phyloP scores from a whole-genome alignment of 2,113 vertebrate genomes.

The Triplophysa rosa region DNA sequence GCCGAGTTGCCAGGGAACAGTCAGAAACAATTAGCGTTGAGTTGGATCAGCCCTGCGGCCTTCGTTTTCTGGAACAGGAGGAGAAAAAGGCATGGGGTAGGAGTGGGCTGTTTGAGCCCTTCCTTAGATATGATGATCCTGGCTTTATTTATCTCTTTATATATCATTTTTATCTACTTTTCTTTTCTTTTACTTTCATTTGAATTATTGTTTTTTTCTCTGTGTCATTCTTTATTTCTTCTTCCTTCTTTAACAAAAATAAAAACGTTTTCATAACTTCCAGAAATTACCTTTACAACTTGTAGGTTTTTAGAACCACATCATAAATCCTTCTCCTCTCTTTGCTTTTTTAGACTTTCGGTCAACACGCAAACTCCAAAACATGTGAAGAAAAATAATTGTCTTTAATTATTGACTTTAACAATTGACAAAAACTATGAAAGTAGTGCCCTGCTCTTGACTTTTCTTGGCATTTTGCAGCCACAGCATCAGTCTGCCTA shows the following conservation, averaged over 20 bases:
- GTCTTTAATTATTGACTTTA: too few species aligned
- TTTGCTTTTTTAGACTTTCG: too few species aligned
- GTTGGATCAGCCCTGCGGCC: slow-evolving; percentile 92
- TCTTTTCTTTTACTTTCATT: not conserved
- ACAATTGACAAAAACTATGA: not conserved
- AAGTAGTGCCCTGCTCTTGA: slow-evolving; percentile 12
- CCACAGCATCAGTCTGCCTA: slow-evolving; percentile 36
- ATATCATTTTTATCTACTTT: not conserved
- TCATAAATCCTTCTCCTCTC: too few species aligned
- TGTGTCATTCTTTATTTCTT: not conserved
- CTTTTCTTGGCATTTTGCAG: slow-evolving; percentile 68
- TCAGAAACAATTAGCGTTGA: slow-evolving; percentile 96
- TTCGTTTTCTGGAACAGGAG: slow-evolving; percentile 79
- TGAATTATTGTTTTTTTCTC: not conserved
- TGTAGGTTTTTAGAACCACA: not conserved
- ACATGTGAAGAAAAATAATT: not conserved
- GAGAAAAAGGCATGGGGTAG: slow-evolving; percentile 60
- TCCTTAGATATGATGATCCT: slow-evolving; percentile 57
- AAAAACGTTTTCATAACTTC: not conserved
- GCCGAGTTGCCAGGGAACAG: slow-evolving; percentile 91
- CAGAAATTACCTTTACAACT: not conserved
- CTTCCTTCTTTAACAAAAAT: not conserved
- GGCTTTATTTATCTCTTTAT: not conserved
- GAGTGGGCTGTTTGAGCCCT: not conserved
- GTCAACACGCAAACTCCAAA: slow-evolving; percentile 2